phyloP scores from a whole-genome alignment of 2,113 vertebrate species.

The Pycnonotus jocosus region DNA sequence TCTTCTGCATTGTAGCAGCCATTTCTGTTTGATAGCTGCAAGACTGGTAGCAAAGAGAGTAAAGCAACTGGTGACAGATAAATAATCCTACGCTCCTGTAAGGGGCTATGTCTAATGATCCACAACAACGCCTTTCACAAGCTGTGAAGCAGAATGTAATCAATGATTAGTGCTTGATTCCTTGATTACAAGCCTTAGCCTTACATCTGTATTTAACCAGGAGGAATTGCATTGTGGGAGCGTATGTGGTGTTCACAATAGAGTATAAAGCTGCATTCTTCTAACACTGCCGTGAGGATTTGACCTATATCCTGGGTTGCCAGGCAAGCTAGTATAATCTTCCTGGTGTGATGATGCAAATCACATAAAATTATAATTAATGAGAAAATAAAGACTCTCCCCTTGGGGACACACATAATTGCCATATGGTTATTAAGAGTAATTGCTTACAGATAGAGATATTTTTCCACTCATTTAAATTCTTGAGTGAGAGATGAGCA shows the following conservation, averaged over 20 bases:
- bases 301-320: slow-evolving; percentile 43
- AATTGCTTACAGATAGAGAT: slow-evolving; percentile 35
- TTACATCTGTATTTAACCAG: slow-evolving; percentile 49
- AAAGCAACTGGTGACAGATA: slow-evolving; percentile 40
- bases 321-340: slow-evolving; percentile 19
- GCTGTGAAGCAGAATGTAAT: slow-evolving; percentile 53
- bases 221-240: slow-evolving; percentile 31
- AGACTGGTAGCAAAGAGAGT: not conserved
- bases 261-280: slow-evolving; percentile 15
- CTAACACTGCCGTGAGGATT: not conserved
- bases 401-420: slow-evolving; percentile 36
- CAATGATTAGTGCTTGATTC: slow-evolving; percentile 52
- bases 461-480: not conserved
- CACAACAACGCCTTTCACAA: slow-evolving; percentile 56
- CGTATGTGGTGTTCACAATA: not conserved
- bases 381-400: slow-evolving; percentile 47
- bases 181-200: slow-evolving; percentile 53
- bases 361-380: slow-evolving; percentile 55
- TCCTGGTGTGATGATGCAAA: slow-evolving; percentile 27
- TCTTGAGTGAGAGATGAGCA: not conserved
- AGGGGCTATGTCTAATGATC: slow-evolving; percentile 48
- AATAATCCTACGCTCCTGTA: slow-evolving; percentile 56
- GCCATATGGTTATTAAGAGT: slow-evolving; percentile 42
- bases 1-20: not conserved
- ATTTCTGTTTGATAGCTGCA: not conserved